Conservation (phyloP, 2,888 invertebrate genomes). For the Carcina quercana region DNA sequence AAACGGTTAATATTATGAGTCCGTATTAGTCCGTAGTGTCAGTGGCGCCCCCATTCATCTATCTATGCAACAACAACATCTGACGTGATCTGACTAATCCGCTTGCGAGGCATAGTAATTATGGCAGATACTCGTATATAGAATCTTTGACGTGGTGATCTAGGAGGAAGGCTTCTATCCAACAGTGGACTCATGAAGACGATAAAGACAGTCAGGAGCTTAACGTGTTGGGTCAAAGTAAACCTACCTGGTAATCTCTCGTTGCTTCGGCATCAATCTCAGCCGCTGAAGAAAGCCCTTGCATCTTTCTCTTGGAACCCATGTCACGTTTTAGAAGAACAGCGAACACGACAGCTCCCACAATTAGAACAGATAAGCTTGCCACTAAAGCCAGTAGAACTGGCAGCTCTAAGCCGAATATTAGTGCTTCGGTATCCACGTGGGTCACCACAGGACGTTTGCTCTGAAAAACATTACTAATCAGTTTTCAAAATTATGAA, state of each 20-base stretch:
- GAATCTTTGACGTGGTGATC: too few species aligned
- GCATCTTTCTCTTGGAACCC: constrained; percentile 85
- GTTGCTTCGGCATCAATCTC: constrained; percentile 89
- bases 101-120: too few species aligned
- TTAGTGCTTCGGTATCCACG: constrained; percentile 30
- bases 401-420: constrained; percentile 47
- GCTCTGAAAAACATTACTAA: constrained; percentile 48
- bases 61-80: too few species aligned
- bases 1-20: too few species aligned
- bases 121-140: too few species aligned
- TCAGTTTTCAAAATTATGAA: too few species aligned
- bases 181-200: too few species aligned
- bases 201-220: too few species aligned
- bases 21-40: too few species aligned
- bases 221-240: neutral
- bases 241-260: constrained; percentile 89
- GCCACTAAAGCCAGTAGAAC: constrained; percentile 54
- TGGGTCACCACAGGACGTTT: constrained; percentile 52
- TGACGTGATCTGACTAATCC: too few species aligned
- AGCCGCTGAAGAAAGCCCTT: constrained; percentile 78
- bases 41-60: too few species aligned
- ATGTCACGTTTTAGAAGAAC: constrained; percentile 83
- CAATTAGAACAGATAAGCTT: constrained; percentile 48
- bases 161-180: too few species aligned
- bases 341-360: constrained; percentile 55